These are phyloP conservation scores for Agelastica alni DNA, from an alignment of 2,888 invertebrate genomes.

Conservation along the genomic window DNA sequence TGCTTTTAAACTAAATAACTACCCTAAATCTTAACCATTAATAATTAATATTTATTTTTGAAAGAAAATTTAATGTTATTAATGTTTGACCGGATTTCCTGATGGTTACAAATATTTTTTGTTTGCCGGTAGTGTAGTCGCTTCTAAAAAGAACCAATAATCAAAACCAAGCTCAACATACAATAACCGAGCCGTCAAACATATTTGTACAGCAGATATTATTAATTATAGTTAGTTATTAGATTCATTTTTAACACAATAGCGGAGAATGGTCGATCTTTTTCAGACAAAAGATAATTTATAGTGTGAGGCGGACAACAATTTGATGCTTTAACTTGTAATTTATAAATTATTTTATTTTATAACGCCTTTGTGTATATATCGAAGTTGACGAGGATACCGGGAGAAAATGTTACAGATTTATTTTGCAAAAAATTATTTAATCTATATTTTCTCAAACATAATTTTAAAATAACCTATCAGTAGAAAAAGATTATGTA, in stretches of 20 bases:
- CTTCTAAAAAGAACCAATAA: constrained; percentile 10
- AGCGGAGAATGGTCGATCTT: constrained; percentile 25
- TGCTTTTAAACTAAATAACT: no score
- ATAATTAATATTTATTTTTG: no score
- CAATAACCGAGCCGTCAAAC: constrained; percentile 31
- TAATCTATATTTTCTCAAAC: neutral
- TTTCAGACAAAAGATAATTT: constrained; percentile 52
- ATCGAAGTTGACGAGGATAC: constrained; percentile 22
- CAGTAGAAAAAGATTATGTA: no score
- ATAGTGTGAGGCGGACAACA: constrained; percentile 57
- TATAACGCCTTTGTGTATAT: constrained; percentile 45
- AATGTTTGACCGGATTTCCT: no score
- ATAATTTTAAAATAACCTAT: no score
- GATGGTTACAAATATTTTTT: no score
- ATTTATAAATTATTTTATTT: constrained; percentile 59
- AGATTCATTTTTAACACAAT: constrained; percentile 36
- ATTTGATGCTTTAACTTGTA: constrained; percentile 58
- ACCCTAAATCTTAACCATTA: no score
- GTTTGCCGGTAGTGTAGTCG: neutral
- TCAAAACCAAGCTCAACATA: constrained; percentile 25
- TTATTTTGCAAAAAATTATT: neutral
- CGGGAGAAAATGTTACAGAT: neutral
- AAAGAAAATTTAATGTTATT: no score
- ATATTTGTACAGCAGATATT: constrained; percentile 35
- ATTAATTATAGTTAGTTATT: constrained; percentile 34